A percentile compares a stretch with the other conserved stretches of the same genome.
Evolutionary conservation across 2,888 invertebrate species (phyloP).

Genomic region (Clistopyga incitator): DNA sequence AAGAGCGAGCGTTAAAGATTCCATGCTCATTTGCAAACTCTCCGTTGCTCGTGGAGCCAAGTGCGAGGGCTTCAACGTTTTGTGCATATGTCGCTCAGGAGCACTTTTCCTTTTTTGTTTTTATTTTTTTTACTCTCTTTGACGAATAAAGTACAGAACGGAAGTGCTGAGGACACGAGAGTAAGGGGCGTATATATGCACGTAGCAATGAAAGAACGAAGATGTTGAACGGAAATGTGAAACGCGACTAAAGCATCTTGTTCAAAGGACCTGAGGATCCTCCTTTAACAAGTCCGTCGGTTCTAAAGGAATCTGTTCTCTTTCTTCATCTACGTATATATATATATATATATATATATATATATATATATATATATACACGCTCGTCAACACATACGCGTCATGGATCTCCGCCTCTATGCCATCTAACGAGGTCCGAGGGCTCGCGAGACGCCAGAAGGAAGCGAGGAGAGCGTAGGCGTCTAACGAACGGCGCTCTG

Average conservation of each 20-base stretch:
- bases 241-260: slow-evolving; percentile 17
- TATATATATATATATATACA: neutral
- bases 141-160: slow-evolving; percentile 21
- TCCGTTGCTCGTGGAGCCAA: neutral
- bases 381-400: neutral
- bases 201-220: neutral
- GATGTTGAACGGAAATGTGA: slow-evolving; percentile 45
- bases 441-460: slow-evolving; percentile 62
- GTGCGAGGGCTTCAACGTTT: slow-evolving; percentile 17
- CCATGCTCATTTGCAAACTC: slow-evolving; percentile 45
- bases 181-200: neutral
- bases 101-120: slow-evolving; percentile 6
- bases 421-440: slow-evolving; percentile 45
- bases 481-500: slow-evolving; percentile 71
- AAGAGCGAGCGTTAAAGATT: slow-evolving; percentile 46
- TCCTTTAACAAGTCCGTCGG: slow-evolving; percentile 35
- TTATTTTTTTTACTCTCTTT: neutral
- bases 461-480: slow-evolving; percentile 58
- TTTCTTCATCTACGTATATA: neutral
- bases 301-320: slow-evolving; percentile 21
- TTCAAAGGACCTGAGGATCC: slow-evolving; percentile 25
- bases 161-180: slow-evolving; percentile 15
- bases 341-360: too few species aligned
- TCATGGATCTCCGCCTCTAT: slow-evolving; percentile 23
- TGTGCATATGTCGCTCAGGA: neutral